These are phyloP conservation scores for Periphyllus acericola DNA, from an alignment of 2,888 invertebrate genomes.

Conservation along the genomic window DNA sequence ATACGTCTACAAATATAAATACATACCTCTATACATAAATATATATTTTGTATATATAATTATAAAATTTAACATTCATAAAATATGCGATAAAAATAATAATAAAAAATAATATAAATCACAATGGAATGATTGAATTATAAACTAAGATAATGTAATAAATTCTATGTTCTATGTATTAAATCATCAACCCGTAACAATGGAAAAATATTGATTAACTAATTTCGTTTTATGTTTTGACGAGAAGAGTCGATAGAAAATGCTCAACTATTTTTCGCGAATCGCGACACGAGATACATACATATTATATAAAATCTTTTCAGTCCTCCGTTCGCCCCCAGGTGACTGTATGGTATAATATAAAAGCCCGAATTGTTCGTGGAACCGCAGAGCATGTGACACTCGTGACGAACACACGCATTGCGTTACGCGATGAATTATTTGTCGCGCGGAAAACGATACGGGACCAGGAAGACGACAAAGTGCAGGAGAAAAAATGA, in stretches of 20 bases:
- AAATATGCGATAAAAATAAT: slow-evolving; percentile 14
- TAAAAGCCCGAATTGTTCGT: neutral
- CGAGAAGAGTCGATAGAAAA: neutral
- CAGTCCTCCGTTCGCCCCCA: neutral
- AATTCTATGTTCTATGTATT: neutral
- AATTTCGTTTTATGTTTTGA: neutral
- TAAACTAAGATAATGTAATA: neutral
- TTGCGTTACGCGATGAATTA: too few relatives aligned
- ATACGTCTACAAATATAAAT: neutral
- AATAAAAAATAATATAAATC: slow-evolving; percentile 8
- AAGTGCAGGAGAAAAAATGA: too few relatives aligned
- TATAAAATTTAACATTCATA: slow-evolving; percentile 18
- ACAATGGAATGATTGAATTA: slow-evolving; percentile 36
- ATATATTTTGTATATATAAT: neutral
- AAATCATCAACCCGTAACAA: neutral
- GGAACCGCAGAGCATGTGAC: too few relatives aligned
- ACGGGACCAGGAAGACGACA: too few relatives aligned
- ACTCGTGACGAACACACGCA: too few relatives aligned
- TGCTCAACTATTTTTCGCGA: neutral
- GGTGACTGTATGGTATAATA: neutral
- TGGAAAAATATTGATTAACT: neutral
- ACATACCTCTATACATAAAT: neutral
- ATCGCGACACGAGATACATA: neutral
- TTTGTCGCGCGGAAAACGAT: too few relatives aligned
- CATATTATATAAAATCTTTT: too few relatives aligned